Base-by-base conservation (phyloP, 2,797 vertebrate species). In the Salmo trutta region DNA sequence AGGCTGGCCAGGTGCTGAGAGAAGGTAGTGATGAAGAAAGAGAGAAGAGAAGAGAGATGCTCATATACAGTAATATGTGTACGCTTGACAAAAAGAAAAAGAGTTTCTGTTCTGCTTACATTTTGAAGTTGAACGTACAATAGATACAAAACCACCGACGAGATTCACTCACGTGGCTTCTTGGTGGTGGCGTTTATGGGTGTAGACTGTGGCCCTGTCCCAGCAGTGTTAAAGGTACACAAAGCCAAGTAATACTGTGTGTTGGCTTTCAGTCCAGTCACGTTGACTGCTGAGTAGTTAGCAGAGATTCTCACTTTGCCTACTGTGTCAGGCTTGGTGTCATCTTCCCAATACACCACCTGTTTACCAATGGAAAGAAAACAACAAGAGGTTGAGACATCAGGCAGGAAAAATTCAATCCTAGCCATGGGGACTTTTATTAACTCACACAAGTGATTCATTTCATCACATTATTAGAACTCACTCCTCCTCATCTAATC, bases 301-400 rank as follows among this genome's bases (percentile, higher is more conserved):
- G 95, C 96, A 75, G 93, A 91, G 87, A 97, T 94, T 87, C 94
- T 95, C 65, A 98, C 91, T 93, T 95, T 96, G 77, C 94, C 95
- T 19, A 97, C 91, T 8, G 96, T 95, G 75, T 97, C 96, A 75
- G 97, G 96, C 87, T 96, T 96, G 31, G 95, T 96, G 87, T 94
- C 96, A 2, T 96, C 95, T 91, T 96, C 95, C 97, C 97, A 98
- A 89, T 97, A 98, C 82, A 94, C 92, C 33, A 98, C 95, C 97
- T 98, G 83, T 82, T 82, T n/a, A 56, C 54, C 74, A 67, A 64
- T 24, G 10, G 78, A 33, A 75, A 6, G 19, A 24, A 66, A 15
- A 70, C 41, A 47, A 47, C 2, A 17, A 51, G 24, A 54, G 36
- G 52, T 17, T 76, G 53, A 76, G 17, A 66, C 24, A 52, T 47